Evolutionary conservation across 2,113 vertebrate genomes (phyloP).

Genomic region (Callionymus lyra): DNA sequence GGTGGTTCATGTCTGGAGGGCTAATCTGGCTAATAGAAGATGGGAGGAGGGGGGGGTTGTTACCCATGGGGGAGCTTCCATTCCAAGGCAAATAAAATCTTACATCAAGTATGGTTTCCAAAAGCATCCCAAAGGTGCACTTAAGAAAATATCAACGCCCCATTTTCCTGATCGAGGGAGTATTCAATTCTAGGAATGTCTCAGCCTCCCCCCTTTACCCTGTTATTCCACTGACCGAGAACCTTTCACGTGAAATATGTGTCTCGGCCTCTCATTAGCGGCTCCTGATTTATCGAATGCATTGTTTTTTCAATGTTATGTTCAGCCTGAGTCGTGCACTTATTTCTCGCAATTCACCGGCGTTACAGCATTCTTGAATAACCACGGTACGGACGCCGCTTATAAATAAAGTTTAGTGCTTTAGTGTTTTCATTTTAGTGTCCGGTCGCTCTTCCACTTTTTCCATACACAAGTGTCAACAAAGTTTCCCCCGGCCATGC

Average conservation of each 20-base stretch:
- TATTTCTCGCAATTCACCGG: no score
- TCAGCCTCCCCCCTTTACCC: conserved; percentile 5
- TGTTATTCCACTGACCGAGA: conserved; percentile 38
- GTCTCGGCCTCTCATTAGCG: conserved; percentile 35
- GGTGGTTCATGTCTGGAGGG: conserved; percentile 5
- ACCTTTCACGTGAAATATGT: conserved; percentile 31
- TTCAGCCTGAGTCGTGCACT: not conserved
- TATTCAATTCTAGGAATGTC: conserved; percentile 42
- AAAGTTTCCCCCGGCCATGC: conserved; percentile 3
- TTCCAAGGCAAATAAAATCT: conserved; percentile 63
- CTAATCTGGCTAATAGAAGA: conserved; percentile 38
- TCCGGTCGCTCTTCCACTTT: conserved; percentile 4
- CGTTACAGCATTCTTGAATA: no score
- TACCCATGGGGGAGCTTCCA: conserved; percentile 48
- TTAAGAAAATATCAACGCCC: conserved; percentile 55
- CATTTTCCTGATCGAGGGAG: conserved; percentile 32
- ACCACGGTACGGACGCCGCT: no score
- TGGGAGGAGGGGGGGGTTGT: no score
- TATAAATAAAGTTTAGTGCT: no score
- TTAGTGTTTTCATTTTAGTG: no score
- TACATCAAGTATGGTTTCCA: conserved; percentile 54
- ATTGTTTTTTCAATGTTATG: conserved; percentile 12
- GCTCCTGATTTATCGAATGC: conserved; percentile 34
- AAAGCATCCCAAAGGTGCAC: conserved; percentile 48
- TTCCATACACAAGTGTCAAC: conserved; percentile 9